These are phyloP conservation scores for Scaptomyza polygonia DNA, from an alignment of 2,888 invertebrate species.

Conservation along the genomic window DNA sequence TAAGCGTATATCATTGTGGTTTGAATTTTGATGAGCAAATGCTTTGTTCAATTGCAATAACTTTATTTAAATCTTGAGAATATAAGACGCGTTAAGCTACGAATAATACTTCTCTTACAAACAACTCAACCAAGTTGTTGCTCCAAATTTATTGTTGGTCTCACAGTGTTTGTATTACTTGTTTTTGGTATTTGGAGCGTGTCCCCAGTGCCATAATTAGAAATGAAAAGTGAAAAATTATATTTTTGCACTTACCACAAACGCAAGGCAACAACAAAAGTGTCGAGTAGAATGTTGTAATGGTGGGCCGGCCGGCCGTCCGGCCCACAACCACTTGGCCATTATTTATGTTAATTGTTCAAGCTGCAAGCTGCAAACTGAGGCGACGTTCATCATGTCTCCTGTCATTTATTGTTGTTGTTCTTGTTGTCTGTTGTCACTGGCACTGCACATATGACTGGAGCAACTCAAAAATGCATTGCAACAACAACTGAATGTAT, in stretches of 20 bases:
- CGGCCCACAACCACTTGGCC: constrained; percentile 56
- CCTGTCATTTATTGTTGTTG: constrained; percentile 35
- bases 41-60: background rate
- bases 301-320: background rate
- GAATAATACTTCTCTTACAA: background rate
- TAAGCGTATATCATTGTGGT: background rate
- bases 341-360: constrained; percentile 75
- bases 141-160: constrained; percentile 11
- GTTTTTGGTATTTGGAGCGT: constrained; percentile 64
- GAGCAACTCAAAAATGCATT: constrained; percentile 38
- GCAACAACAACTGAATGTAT: constrained; percentile 3
- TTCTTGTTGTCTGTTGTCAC: constrained; percentile 28
- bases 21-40: background rate
- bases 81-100: too few relatives aligned
- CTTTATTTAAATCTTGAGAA: too few relatives aligned
- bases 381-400: constrained; percentile 64
- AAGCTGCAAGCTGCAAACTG: constrained; percentile 45
- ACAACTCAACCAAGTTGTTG: constrained; percentile 20
- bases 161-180: too few relatives aligned
- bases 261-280: constrained; percentile 14
- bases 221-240: constrained; percentile 67
- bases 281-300: constrained; percentile 19
- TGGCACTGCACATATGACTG: constrained; percentile 52
- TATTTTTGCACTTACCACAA: constrained; percentile 51
- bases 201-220: constrained; percentile 62